Base-by-base conservation (phyloP, 1,140 invertebrate species). In the Schlechtendalia chinensis region DNA sequence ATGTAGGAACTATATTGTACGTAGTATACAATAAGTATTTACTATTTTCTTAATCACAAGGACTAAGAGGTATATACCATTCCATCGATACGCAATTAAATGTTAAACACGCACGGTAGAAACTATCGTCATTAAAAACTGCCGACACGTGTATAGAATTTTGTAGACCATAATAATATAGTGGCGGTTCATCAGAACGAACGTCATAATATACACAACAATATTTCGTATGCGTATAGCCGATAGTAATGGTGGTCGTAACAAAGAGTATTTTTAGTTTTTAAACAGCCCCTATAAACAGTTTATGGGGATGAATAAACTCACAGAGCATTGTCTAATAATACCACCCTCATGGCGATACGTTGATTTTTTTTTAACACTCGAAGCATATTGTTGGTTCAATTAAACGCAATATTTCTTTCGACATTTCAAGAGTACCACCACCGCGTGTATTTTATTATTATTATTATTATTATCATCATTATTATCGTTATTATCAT, bases 191-290 rank as follows among this genome's bases (percentile, higher is more conserved):
- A n/a, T 19, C 19, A 67, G 32, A 45, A 22, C 11, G n/a, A 56
- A 8, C 5, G n/a, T 11, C 12, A 65, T n/a, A 6, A 24, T 6
- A 61, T 65, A 39, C 22, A n/a, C n/a, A n/a, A n/a, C n/a, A 61
- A 27, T 65, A 65, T 45, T n/a, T n/a, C 11, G 63, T 45, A 39
- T 8, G 8, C 3, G 8, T 39, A 39, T 39, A 39, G 32, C 32
- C n/a, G n/a, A n/a, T n/a, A 12, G 32, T 11, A 45, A 19, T 65
- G 32, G 63, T 32, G n/a, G 65, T 67, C 5, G 32, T 22, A 5
- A 45, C 45, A 45, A 39, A 67, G n/a, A 47, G n/a, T 71, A 71
- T 71, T 71, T 71, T 71, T 61, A 77, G 29, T 47, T 77, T 77
- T 47, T 32, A 75, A 29, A 75, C 72, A 59, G 22, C 74, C 56